Base-by-base conservation (phyloP, 2,888 invertebrate genomes). In the Orchesella flavescens region DNA sequence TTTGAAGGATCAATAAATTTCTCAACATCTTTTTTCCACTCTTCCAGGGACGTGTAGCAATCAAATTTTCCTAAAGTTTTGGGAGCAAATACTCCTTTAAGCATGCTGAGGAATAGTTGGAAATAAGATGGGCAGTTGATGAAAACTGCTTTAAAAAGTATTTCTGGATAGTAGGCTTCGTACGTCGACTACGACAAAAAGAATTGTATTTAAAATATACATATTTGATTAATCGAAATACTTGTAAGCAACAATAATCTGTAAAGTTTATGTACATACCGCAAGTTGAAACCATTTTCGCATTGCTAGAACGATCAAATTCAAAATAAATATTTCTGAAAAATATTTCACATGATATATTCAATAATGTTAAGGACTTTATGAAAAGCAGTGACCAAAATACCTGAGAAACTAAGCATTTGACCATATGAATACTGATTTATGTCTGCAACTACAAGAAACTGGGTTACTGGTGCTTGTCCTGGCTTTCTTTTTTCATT, bases 91-190 rank as follows among this genome's bases (percentile, higher is more conserved):
- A 71, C 59, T 15, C 61, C 46, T 63, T 71, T 69, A 0, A 78
- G 23, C 34, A 78, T 23, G 1, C 43, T 59, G 13, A 78, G 34
- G 13, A 78, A 71, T 5, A 78, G 13, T 12, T 19, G n/a, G 46
- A 78, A 71, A 23, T 69, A 69, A 1, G 71, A 44, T 23, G 78
- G 78, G 46, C 78, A 78, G 23, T 78, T 78, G 9, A 78, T 71
- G 49, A 78, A 78, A 4, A 61, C 23, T 10, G 44, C 46, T 5
- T 23, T n/a, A 44, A 61, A 59, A 46, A 78, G 3, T 3, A 71
- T 71, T 49, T 71, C 78, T 7, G 78, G 78, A n/a, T 78, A 78
- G 34, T 71, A 61, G 19, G 59, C 63, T 71, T 78, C 78, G 49
- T 71, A 78, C 13, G 61, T 59, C 1, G 46, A 2, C 61, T 73